Base-by-base conservation (phyloP, 2,113 vertebrate species). In the Hydrochoerus hydrochaeris region DNA sequence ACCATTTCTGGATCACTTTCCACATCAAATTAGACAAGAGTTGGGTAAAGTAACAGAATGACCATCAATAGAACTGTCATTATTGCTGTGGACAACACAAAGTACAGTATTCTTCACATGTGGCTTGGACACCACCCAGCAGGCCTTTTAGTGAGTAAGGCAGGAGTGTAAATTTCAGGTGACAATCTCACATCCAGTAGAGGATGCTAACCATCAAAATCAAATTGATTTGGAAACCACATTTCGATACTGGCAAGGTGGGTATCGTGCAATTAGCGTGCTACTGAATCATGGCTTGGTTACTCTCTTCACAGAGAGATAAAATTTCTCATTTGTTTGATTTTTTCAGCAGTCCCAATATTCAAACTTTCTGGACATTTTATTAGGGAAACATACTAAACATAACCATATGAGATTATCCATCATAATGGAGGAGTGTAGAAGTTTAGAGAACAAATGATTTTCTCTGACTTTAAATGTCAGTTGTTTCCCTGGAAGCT, bases 341-440 rank as follows among this genome's bases (percentile, higher is more conserved):
- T 22, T 7, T 62, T 85, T 81, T 87, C 41, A 32, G 11, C 35
- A 85, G 52, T 85, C 22, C 35, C 13, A 26, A 14, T 41, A 85
- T 85, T 88, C n/a, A 78, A 90, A 54, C 1, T 35, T 69, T 60
- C 5, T 38, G 7, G 20, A 94, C 69, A 82, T 26, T 20, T 30
- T 75, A 1, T 24, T 28, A 69, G 19, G n/a, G 4, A 86, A 85
- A 58, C 44, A 49, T 49, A 22, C 54, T 35, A 22, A 81, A 81
- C 20, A n/a, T 0, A 87, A 58, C 3, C 54, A 0, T 63, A 38
- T n/a, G 11, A 78, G 6, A 0, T 1, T 78, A 8, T 6, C 19
- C 4, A 65, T 83, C 17, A 32, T 73, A 80, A 22, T 7, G 83
- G 8, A 14, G 5, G 35, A 92, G 3, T 80, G 38, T 67, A 58